Evolutionary conservation across 2,113 vertebrate genomes (phyloP).

Genomic region (Trematocara macrostoma): DNA sequence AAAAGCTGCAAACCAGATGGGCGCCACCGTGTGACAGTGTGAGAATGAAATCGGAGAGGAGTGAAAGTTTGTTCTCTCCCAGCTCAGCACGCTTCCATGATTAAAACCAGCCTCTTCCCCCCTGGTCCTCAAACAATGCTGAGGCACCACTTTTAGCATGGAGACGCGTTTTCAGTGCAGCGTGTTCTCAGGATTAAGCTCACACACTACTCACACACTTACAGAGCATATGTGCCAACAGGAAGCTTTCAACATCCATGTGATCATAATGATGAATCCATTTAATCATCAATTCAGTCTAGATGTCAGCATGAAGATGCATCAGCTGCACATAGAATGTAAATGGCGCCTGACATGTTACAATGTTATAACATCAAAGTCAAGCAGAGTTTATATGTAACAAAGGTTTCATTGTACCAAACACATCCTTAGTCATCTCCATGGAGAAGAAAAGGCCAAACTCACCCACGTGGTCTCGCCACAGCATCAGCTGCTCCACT

Average conservation of each 20-base stretch:
- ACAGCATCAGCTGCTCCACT: conserved; percentile 28
- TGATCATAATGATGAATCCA: neutral
- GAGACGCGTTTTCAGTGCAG: neutral
- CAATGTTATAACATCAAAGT: neutral
- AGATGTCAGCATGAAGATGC: neutral
- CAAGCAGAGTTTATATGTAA: neutral
- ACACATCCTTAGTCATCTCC: neutral
- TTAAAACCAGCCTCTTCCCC: conserved; percentile 35
- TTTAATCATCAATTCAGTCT: neutral
- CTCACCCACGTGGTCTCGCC: neutral
- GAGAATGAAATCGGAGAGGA: neutral
- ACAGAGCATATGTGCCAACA: neutral
- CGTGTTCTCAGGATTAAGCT: conserved; percentile 23
- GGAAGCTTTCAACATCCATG: neutral
- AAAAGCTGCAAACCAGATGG: neutral
- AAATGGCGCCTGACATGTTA: fast-evolving
- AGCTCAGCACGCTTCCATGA: conserved; percentile 42
- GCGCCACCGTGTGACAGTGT: neutral
- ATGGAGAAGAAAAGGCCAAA: neutral
- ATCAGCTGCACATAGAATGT: neutral
- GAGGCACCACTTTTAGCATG: conserved; percentile 25
- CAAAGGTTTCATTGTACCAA: neutral
- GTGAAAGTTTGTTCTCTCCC: conserved; percentile 11
- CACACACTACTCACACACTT: neutral
- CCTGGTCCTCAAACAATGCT: conserved; percentile 16